Conservation (phyloP, 2,797 vertebrate genomes). For the Bradypus variegatus region DNA sequence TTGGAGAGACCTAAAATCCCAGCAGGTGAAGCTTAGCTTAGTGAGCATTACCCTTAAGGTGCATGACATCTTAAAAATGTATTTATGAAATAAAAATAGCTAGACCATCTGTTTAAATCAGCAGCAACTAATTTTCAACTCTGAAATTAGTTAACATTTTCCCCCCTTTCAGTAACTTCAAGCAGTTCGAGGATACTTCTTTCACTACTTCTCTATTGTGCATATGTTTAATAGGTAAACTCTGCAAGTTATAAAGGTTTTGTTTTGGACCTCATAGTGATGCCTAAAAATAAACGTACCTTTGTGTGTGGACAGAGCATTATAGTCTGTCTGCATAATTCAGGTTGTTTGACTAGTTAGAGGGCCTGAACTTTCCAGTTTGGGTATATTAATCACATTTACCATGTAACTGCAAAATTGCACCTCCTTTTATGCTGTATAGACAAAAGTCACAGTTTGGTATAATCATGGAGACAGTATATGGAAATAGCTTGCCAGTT, state of each 20-base stretch:
- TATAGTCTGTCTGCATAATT: neutral
- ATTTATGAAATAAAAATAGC: neutral
- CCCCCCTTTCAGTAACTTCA: neutral
- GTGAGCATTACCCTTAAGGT: neutral
- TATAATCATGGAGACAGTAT: neutral
- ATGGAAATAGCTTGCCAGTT: neutral
- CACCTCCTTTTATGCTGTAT: constrained; percentile 2
- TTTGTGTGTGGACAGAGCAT: neutral
- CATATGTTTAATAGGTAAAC: neutral
- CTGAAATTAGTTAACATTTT: neutral
- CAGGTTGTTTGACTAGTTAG: neutral
- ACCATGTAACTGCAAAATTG: neutral
- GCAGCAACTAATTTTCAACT: neutral
- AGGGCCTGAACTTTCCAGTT: neutral
- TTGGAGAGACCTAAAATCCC: neutral
- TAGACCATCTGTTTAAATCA: neutral
- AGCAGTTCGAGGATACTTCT: neutral
- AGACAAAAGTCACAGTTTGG: constrained; percentile 24
- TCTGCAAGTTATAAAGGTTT: neutral
- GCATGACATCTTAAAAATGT: neutral
- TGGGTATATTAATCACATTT: constrained; percentile 8
- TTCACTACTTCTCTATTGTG: neutral
- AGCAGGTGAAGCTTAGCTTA: neutral
- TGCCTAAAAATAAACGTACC: neutral
- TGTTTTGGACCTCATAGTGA: neutral